Base-by-base conservation (phyloP, 2,888 invertebrate species). In the Acanthosepion lycidas region DNA sequence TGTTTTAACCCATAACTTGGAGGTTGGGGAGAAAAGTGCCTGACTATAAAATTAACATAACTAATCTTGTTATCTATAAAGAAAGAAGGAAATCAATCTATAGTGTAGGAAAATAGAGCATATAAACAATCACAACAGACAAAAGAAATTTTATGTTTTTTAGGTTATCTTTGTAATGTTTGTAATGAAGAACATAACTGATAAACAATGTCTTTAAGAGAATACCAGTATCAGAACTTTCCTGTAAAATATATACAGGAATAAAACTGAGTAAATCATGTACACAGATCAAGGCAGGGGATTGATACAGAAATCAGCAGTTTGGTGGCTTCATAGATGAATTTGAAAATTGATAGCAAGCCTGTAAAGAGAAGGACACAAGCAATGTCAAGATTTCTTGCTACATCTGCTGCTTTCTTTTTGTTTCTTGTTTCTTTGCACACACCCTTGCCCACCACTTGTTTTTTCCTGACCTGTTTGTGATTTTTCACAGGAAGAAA, bases 401-500 rank as follows among this genome's bases (percentile, higher is more conserved):
- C 78, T 33, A 78, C 78, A 78, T 78, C 78, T n/a, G 78, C 33
- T 15, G 78, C 18, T n/a, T n/a, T 2, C 12, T 9, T 15, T 33
- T 33, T n/a, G n/a, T 9, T n/a, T 15, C 9, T 12, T n/a, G 20
- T 12, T 33, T 33, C 78, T n/a, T 8, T 33, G 12, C n/a, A 12
- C 8, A 9, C 15, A 6, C 9, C 78, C 18, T n/a, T 78, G n/a
- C 3, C 59, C 59, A 20, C 55, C 20, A 20, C 20, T 0, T 23
- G 9, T 78, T n/a, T 78, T 9, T 78, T 33, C n/a, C n/a, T 33
- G n/a, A 33, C 9, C 78, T 78, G 78, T 33, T 78, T 23, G 33
- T n/a, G n/a, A 78, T 78, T 78, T 78, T 78, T 78, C 78, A 78
- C 78, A 15, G n/a, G 78, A 78, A 78, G 78, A 78, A 78, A 78